phyloP scores from a whole-genome alignment of 2,888 invertebrate genomes.

The Coremacera marginata region DNA sequence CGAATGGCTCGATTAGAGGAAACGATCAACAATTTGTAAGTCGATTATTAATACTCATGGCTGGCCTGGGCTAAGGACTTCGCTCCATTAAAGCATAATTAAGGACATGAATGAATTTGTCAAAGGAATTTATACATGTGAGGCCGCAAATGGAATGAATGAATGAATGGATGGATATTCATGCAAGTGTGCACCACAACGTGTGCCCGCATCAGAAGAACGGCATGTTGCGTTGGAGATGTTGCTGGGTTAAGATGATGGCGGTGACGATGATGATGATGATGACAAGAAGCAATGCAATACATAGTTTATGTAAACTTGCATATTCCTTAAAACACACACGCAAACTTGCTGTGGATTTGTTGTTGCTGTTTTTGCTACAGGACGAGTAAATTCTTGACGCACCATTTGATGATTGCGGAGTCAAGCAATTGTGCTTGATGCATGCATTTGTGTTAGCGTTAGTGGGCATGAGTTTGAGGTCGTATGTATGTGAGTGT shows the following conservation, averaged over 20 bases:
- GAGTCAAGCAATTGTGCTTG: background rate
- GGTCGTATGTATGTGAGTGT: background rate
- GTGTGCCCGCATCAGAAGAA: too few species aligned
- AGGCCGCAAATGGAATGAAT: background rate
- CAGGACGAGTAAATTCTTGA: background rate
- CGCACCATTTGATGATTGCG: background rate
- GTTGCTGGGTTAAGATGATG: too few species aligned
- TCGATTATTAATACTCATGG: background rate
- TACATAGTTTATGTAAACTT: too few species aligned
- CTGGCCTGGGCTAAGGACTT: background rate
- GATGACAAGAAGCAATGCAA: too few species aligned
- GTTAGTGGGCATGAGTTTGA: background rate
- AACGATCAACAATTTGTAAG: background rate
- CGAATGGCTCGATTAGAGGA: background rate
- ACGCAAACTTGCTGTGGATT: too few species aligned
- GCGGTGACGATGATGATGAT: too few species aligned
- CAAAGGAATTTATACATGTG: background rate
- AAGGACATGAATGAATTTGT: conserved; percentile 1
- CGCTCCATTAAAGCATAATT: conserved; percentile 21
- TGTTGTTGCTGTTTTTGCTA: too few species aligned
- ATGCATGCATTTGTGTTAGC: conserved; percentile 1
- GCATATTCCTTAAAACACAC: too few species aligned
- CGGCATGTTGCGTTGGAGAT: too few species aligned
- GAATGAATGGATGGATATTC: background rate
- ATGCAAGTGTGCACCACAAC: background rate